Conservation (phyloP, 1,140 invertebrate species). For the Drosophila asahinai region DNA sequence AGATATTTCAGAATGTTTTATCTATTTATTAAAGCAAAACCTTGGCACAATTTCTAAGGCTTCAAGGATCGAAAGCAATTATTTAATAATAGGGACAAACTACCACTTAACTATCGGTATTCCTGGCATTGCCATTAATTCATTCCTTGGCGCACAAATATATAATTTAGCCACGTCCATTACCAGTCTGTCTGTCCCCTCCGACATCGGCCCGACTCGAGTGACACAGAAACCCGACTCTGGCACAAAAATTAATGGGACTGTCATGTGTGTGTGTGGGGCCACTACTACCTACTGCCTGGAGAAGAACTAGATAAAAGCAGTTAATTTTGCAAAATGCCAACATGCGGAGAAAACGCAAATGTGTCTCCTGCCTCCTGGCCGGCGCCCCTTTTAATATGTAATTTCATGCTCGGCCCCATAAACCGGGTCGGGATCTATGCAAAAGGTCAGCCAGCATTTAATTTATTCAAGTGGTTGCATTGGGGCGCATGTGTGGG, state of each 20-base stretch:
- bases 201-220: constrained; percentile 20
- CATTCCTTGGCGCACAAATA: constrained; percentile 23
- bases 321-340: constrained; percentile 65
- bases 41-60: constrained; percentile 8
- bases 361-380: constrained; percentile 19
- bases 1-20: neutral
- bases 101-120: constrained; percentile 36
- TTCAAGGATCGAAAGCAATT: constrained; percentile 26
- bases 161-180: constrained; percentile 40
- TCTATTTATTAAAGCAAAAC: neutral
- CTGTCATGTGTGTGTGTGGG: constrained; percentile 30
- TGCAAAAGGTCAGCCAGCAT: constrained; percentile 24
- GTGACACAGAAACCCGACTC: constrained; percentile 56
- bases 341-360: constrained; percentile 30
- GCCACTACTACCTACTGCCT: constrained; percentile 13
- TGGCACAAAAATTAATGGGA: constrained; percentile 59
- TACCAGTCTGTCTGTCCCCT: constrained; percentile 21
- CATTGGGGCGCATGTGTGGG: neutral
- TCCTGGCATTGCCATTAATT: constrained; percentile 31
- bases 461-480: constrained; percentile 42
- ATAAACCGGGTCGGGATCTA: constrained; percentile 15
- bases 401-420: constrained; percentile 27
- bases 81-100: constrained; percentile 36
- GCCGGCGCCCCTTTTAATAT: constrained; percentile 31
- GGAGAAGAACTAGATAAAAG: constrained; percentile 63